Percentiles rank a stretch among this genome's conserved stretches.
phyloP scores from a whole-genome alignment of 2,797 vertebrate species.

The Champsocephalus esox region DNA sequence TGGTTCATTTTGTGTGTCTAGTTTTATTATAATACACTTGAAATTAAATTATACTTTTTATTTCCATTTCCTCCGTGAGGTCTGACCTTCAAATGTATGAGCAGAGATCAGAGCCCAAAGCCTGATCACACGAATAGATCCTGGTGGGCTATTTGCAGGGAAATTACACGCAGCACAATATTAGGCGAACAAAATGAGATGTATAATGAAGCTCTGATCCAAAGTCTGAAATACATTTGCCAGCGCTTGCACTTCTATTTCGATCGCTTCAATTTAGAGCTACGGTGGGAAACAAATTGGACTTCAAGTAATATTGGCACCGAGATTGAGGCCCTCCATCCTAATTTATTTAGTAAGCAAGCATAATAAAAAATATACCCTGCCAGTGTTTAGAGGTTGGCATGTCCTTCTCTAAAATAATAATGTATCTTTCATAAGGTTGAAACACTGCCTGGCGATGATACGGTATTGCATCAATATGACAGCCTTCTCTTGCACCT shows the following conservation, averaged over 20 bases:
- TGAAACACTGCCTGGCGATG: conserved; percentile 1
- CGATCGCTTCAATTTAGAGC: conserved; percentile 58
- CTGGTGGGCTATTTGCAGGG: conserved; percentile 66
- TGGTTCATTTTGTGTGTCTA: conserved; percentile 48
- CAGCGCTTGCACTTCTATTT: conserved; percentile 53
- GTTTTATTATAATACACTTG: conserved; percentile 65
- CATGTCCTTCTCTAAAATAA: conserved; percentile 44
- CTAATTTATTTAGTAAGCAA: conserved; percentile 61
- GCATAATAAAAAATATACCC: conserved; percentile 28
- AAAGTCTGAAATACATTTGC: conserved; percentile 57
- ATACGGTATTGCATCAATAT: background rate
- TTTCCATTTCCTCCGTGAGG: conserved; percentile 67
- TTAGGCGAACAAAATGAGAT: conserved; percentile 70
- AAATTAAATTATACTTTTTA: conserved; percentile 77
- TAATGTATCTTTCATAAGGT: conserved; percentile 7
- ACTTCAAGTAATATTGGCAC: conserved; percentile 54
- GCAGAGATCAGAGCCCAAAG: conserved; percentile 65
- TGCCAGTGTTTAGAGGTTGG: conserved; percentile 47
- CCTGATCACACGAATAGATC: conserved; percentile 65
- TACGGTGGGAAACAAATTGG: conserved; percentile 62
- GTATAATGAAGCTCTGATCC: conserved; percentile 71
- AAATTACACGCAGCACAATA: conserved; percentile 66
- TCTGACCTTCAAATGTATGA: conserved; percentile 76
- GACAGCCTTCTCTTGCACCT: conserved; percentile 9
- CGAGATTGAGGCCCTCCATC: conserved; percentile 50